phyloP scores from a whole-genome alignment of 2,888 invertebrate species.

The Phrixothrix hirtus region DNA sequence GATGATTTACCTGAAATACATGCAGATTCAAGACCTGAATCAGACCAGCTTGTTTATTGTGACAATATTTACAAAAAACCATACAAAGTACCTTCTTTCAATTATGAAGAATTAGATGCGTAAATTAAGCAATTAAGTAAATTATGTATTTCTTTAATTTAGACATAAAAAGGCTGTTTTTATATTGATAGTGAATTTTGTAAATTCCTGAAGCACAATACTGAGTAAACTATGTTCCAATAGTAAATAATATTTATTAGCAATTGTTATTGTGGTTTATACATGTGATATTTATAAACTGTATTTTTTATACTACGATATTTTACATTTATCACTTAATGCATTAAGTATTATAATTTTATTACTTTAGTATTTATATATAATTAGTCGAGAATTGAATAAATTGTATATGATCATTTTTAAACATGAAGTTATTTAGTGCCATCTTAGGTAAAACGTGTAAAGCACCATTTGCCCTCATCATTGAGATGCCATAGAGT shows the following conservation, averaged over 20 bases:
- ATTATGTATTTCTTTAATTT: neutral
- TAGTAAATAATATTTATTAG: conserved; percentile 4
- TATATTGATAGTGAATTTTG: conserved; percentile 8
- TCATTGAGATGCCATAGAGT: no score
- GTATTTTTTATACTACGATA: conserved; percentile 21
- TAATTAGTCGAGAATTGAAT: neutral
- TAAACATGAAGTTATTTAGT: neutral
- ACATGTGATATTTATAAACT: conserved; percentile 23
- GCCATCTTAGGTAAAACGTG: neutral
- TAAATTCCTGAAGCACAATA: conserved; percentile 10
- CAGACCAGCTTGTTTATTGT: conserved; percentile 56
- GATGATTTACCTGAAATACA: conserved; percentile 41
- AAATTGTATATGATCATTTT: neutral
- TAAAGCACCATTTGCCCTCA: no score
- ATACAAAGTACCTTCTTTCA: conserved; percentile 33
- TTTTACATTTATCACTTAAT: conserved; percentile 18
- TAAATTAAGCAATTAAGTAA: conserved; percentile 6
- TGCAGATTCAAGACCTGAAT: conserved; percentile 61
- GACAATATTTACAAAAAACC: conserved; percentile 27
- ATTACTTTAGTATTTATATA: neutral
- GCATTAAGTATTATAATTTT: conserved; percentile 21
- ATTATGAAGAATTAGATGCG: conserved; percentile 26
- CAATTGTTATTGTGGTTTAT: neutral
- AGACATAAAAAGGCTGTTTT: conserved; percentile 13
- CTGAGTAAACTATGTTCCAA: conserved; percentile 11